A percentile compares a stretch with the other conserved stretches of the same genome.
Conservation (phyloP, 2,797 vertebrate genomes). For the Phrynocephalus guinanensis region DNA sequence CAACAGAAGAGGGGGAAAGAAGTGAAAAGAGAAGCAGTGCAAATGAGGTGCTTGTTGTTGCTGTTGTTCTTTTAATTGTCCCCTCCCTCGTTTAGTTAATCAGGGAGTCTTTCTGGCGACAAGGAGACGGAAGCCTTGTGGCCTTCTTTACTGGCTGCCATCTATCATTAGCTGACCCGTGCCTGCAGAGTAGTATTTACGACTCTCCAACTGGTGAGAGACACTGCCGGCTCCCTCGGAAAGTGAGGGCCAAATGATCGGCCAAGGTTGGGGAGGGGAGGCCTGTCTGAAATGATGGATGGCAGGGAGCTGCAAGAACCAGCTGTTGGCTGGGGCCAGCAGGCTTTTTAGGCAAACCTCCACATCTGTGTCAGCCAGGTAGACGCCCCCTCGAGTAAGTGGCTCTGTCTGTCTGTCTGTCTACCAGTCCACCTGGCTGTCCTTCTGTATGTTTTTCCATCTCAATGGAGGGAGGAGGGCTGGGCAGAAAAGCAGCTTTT, state of each 20-base stretch:
- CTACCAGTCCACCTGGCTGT: not conserved
- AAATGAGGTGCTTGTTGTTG: not conserved
- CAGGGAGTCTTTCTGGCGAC: conserved; percentile 63
- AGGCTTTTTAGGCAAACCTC: conserved; percentile 7
- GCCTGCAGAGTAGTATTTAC: conserved; percentile 63
- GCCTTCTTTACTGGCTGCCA: conserved; percentile 58
- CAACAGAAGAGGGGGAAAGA: not conserved
- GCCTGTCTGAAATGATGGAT: conserved; percentile 66
- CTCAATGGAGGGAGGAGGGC: not conserved
- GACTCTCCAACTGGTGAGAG: conserved; percentile 52
- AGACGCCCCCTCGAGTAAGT: not conserved
- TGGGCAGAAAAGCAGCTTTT: too few species aligned
- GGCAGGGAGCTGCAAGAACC: conserved; percentile 16
- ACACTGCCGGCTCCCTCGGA: conserved; percentile 59
- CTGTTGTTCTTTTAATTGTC: conserved; percentile 57
- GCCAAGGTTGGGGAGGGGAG: conserved; percentile 45
- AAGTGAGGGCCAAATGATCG: conserved; percentile 57
- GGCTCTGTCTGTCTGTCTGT: fast-evolving
- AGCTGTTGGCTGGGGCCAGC: conserved; percentile 62
- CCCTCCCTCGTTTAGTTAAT: conserved; percentile 55
- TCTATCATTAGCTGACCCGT: conserved; percentile 64
- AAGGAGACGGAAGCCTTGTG: conserved; percentile 69
- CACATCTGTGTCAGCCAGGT: conserved; percentile 20
- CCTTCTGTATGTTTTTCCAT: not conserved
- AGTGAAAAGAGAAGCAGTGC: not conserved